These are phyloP conservation scores for Paguma larvata DNA, from an alignment of 2,797 vertebrate species.

Conservation along the genomic window DNA sequence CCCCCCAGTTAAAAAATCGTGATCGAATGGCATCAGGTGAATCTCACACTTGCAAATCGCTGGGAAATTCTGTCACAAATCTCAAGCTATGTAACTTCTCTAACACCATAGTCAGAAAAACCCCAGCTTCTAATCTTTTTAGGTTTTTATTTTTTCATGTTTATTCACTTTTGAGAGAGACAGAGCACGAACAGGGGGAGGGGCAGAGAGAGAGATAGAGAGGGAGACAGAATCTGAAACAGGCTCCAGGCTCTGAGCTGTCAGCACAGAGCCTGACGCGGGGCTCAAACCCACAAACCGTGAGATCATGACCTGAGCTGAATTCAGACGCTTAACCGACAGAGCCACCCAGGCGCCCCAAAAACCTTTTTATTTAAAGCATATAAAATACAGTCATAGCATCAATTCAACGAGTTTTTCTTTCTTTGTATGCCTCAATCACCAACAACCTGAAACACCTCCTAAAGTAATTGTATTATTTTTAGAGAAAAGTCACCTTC, in stretches of 20 bases:
- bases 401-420: background rate
- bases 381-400: background rate
- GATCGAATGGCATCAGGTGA: background rate
- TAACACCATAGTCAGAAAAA: background rate
- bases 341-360: too few species aligned
- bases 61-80: background rate
- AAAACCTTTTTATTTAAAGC: slow-evolving; percentile 31
- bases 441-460: background rate
- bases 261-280: too few species aligned
- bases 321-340: too few species aligned
- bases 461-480: slow-evolving; percentile 37
- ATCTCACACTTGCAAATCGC: background rate
- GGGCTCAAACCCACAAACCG: too few species aligned
- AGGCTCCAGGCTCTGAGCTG: too few species aligned
- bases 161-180: too few species aligned
- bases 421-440: slow-evolving; percentile 8
- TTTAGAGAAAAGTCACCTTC: slow-evolving; percentile 25
- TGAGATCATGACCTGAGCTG: too few species aligned
- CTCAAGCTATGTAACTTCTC: background rate
- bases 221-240: too few species aligned
- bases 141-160: too few species aligned
- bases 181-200: too few species aligned
- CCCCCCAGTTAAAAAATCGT: background rate
- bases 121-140: background rate
- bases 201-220: too few species aligned